Evolutionary conservation across 2,113 vertebrate species (phyloP), one percentile per base, ranked within the genome.

Genomic region (Sterna hirundo): DNA sequence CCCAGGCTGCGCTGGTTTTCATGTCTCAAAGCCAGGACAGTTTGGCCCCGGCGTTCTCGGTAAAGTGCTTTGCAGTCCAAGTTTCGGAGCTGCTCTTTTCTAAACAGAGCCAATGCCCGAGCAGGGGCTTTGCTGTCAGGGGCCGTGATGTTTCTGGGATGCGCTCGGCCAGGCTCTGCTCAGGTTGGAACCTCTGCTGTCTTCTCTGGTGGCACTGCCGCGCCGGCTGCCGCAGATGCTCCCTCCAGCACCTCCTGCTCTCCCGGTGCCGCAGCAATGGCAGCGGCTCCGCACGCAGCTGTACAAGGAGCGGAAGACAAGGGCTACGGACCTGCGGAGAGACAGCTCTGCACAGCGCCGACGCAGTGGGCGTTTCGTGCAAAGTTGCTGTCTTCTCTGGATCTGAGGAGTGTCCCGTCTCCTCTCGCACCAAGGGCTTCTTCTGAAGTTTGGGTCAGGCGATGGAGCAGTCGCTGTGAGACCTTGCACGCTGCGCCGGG

Each of bases 251-350:
- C 61, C 34, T 54, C 69, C 70, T 60, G 61, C 34, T 36, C 29
- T 18, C 14, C 32, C 4, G 1, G 17, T 11, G 27, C 11, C 2
- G 0, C 36, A 9, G 40, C 3, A 17, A 13, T 13, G 40, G 32
- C 52, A 26, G 17, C 1, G 12, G 61, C 54, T 90, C 46, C 46
- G 46, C 27, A 38, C 52, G 44, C 32, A 10, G 49, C 32, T 38
- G 10, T 34, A 7, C 19, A 3, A 27, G 44, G 44, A 52, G 70
- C 34, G 22, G 22, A 29, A 11, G 36, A 15, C 0, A 4, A 38
- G 66, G 4, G 13, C 22, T 15, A 2, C 2, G 2, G 58, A 11
- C 42, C 26, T 23, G 58, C 58, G 51, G 6, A 7, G 51, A 12
- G 51, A 13, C 26, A 34, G 9, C 51, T 13, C 55, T 11, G 49